Conservation (phyloP, 2,888 invertebrate genomes). For the Volucella bombylans region DNA sequence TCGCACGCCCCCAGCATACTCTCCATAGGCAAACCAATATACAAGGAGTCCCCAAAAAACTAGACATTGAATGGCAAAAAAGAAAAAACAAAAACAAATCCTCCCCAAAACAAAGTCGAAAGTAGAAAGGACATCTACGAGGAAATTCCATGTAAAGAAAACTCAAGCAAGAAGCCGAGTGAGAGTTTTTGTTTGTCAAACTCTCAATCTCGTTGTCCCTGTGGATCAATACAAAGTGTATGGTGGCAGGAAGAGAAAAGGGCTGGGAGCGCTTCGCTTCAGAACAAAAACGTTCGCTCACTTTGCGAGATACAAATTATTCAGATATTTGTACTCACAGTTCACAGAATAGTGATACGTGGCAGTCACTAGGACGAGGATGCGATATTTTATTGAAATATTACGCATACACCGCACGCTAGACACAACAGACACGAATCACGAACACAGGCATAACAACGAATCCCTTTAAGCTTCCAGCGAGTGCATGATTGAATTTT, state of each 20-base stretch:
- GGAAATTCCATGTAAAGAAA: background rate
- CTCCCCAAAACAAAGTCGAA: background rate
- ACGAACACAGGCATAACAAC: background rate
- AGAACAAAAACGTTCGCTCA: slow-evolving; percentile 16
- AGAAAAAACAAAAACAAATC: background rate
- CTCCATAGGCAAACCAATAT: background rate
- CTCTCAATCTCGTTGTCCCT: background rate
- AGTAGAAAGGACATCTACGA: slow-evolving; percentile 38
- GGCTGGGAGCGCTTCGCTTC: too few relatives aligned
- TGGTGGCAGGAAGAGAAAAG: background rate
- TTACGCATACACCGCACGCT: slow-evolving; percentile 40
- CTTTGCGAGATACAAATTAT: slow-evolving; percentile 60
- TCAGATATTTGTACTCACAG: slow-evolving; percentile 35
- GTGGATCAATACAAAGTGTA: slow-evolving; percentile 50
- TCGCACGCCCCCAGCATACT: slow-evolving; percentile 16
- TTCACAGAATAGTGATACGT: slow-evolving; percentile 50
- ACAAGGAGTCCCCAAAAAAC: background rate
- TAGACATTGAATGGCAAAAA: slow-evolving; percentile 10
- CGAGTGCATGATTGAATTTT: background rate
- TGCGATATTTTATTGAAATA: slow-evolving; percentile 45
- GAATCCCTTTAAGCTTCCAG: slow-evolving; percentile 12
- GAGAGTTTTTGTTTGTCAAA: slow-evolving; percentile 16
- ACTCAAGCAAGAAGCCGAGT: background rate
- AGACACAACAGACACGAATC: background rate
- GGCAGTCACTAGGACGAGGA: slow-evolving; percentile 4